These are phyloP conservation scores for Caenorhabditis brenneri DNA, from an alignment of 1,140 invertebrate genomes.

Conservation along the genomic window DNA sequence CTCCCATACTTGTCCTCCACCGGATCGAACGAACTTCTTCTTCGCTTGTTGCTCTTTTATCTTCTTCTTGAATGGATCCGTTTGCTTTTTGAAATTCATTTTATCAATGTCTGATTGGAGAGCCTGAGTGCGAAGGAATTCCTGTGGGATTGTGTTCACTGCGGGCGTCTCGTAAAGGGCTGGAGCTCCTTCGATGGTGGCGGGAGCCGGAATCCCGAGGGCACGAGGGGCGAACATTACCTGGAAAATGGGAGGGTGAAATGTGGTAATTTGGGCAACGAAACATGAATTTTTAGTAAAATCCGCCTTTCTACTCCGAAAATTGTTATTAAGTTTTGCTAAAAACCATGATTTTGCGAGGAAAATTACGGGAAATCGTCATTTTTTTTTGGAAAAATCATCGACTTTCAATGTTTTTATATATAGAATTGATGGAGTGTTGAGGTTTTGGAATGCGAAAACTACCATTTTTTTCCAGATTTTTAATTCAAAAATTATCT, in stretches of 20 bases:
- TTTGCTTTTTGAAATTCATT: slow-evolving; percentile 59
- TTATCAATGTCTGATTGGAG: slow-evolving; percentile 66
- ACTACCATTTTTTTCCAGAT: too few relatives aligned
- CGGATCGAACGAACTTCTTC: slow-evolving; percentile 68
- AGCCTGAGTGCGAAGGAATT: slow-evolving; percentile 57
- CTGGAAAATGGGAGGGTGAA: background rate
- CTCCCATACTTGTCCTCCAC: slow-evolving; percentile 68
- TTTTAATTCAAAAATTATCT: too few relatives aligned
- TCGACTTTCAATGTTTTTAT: background rate
- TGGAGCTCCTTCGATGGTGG: slow-evolving; percentile 41
- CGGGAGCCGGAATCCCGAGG: background rate
- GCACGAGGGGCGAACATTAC: background rate
- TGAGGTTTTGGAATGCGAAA: too few relatives aligned
- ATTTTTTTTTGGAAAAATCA: too few relatives aligned
- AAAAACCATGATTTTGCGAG: background rate
- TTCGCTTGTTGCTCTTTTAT: slow-evolving; percentile 69
- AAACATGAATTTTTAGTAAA: too few relatives aligned
- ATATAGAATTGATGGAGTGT: too few relatives aligned
- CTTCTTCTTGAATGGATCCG: slow-evolving; percentile 38
- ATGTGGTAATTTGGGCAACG: too few relatives aligned
- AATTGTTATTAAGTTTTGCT: background rate
- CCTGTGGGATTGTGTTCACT: slow-evolving; percentile 25
- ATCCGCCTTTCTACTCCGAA: background rate
- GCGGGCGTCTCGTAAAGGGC: background rate
- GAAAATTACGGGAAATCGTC: too few relatives aligned